These are phyloP conservation scores for Tortricodes alternella DNA, from an alignment of 2,888 invertebrate genomes.

Conservation along the genomic window DNA sequence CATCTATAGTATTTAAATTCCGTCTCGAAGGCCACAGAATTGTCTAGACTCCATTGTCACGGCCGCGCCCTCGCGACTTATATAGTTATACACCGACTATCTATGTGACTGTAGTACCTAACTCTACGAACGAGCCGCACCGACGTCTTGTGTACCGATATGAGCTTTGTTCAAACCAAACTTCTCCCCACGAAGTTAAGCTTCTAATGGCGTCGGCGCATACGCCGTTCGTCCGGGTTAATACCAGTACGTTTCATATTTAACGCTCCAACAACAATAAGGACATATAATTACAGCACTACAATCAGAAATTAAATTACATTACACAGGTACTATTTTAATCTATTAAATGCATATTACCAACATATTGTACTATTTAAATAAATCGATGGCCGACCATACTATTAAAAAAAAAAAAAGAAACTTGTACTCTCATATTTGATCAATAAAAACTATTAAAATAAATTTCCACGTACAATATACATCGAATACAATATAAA, in stretches of 20 bases:
- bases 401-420: slow-evolving; percentile 40
- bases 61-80: slow-evolving; percentile 31
- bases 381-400: slow-evolving; percentile 49
- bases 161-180: background rate
- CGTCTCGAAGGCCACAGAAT: slow-evolving; percentile 44
- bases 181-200: background rate
- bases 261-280: slow-evolving; percentile 42
- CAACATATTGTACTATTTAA: slow-evolving; percentile 68
- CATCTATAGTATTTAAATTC: slow-evolving; percentile 41
- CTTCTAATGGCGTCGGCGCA: background rate
- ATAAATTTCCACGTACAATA: slow-evolving; percentile 70
- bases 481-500: slow-evolving; percentile 74
- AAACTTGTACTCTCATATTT: slow-evolving; percentile 52
- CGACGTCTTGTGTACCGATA: background rate
- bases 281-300: slow-evolving; percentile 40
- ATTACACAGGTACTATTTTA: slow-evolving; percentile 50
- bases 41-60: slow-evolving; percentile 28
- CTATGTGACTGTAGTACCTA: slow-evolving; percentile 4
- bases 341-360: slow-evolving; percentile 74
- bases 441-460: slow-evolving; percentile 68
- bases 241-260: slow-evolving; percentile 29
- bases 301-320: slow-evolving; percentile 47
- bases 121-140: background rate
- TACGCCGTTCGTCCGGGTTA: background rate
- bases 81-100: slow-evolving; percentile 29